These are phyloP conservation scores for Diogma glabrata DNA, from an alignment of 2,888 invertebrate species.

Conservation along the genomic window DNA sequence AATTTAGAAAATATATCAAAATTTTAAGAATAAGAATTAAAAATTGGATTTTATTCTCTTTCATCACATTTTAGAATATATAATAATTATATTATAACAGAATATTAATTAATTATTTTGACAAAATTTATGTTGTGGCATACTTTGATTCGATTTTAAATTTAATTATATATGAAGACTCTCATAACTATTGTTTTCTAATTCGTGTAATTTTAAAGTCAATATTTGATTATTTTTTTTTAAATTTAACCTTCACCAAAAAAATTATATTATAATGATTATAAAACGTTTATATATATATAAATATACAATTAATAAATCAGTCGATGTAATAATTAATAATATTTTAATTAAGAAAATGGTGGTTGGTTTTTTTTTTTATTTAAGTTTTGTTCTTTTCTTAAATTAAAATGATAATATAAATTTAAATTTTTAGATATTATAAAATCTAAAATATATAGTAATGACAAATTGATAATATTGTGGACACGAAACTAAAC, in stretches of 20 bases:
- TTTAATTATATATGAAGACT: too few species aligned
- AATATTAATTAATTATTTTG: too few species aligned
- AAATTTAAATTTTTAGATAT: conserved; percentile 1
- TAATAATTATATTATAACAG: too few species aligned
- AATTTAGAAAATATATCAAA: too few species aligned
- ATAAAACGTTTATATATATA: not conserved
- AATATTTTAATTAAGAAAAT: conserved; percentile 7
- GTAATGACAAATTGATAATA: conserved; percentile 2
- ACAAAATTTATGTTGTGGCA: conserved; percentile 1
- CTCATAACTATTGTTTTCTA: too few species aligned
- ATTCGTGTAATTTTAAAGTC: too few species aligned
- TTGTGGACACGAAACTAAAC: conserved; percentile 1
- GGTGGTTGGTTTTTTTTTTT: not conserved
- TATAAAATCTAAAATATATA: too few species aligned
- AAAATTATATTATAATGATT: conserved; percentile 3
- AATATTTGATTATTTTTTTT: not conserved
- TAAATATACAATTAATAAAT: conserved; percentile 6
- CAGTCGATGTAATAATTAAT: conserved; percentile 10
- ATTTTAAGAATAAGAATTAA: too few species aligned
- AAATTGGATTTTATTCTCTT: too few species aligned
- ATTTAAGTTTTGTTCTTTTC: not conserved
- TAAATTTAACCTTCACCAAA: conserved; percentile 3
- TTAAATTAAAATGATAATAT: conserved; percentile 1
- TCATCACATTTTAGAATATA: too few species aligned
- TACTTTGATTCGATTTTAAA: conserved; percentile 2